Base-by-base conservation (phyloP, 2,113 vertebrate species). In the Halichoerus grypus region DNA sequence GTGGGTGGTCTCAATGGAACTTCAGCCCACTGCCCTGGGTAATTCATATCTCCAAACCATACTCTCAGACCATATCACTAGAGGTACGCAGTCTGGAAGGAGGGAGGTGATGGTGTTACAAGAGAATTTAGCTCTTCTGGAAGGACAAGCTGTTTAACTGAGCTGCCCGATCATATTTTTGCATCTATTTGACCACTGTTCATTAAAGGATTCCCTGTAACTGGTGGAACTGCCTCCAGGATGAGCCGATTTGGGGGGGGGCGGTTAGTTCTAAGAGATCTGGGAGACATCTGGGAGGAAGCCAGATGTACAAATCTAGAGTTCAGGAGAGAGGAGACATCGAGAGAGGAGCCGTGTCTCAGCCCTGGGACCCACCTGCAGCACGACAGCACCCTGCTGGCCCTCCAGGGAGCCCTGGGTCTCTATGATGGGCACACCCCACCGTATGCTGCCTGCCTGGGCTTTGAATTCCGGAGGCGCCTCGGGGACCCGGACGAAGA, bases 391-490 rank as follows among this genome's bases (percentile, higher is more conserved):
- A 99, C 99, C 57, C 98, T 99, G 97, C 98, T 99, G 97, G 99
- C 99, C 79, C 98, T 99, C 69, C 99, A 99, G 97, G 99, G 99
- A 15, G 99, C 99, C 85, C 98, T 99, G 89, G 98, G 99, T 31
- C 96, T 99, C 71, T 99, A 99, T 55, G 99, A 98, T 1, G 98
- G 99, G 39, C 98, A 98, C 19, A 98, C 98, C n/a, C 99, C 99
- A 2, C 99, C 99, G 0, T 99, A 99, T 0, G 99, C 99, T 16
- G 98, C 99, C 98, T 99, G 99, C 98, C 99, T 99, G 0, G 98
- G 99, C 92, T 99, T 99, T 69, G 99, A 99, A 97, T 99, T 99
- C 97, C 99, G 99, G 95, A 97, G n/a, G 33, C 82, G 8, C 71
- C 79, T 33, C 0, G 42, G 59, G 53, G 92, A 97, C 33, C 10